Evolutionary conservation across 2,113 vertebrate species (phyloP).

Genomic region (Trematomus loennbergii): DNA sequence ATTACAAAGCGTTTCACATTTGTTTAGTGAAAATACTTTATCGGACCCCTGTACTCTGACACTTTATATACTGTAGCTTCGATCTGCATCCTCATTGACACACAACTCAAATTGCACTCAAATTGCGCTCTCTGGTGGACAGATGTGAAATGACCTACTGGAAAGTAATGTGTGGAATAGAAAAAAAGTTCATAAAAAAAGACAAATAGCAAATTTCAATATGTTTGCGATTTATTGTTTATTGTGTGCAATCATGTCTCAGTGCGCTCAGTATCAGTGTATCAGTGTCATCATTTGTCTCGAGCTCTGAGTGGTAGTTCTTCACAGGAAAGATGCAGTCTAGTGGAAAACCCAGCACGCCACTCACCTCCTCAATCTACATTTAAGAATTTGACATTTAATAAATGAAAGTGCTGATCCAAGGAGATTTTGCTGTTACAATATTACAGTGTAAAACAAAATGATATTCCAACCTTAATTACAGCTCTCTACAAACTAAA

Average conservation of each 20-base stretch:
- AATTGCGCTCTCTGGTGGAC: too few relatives aligned
- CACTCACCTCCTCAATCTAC: not conserved
- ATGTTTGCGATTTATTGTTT: too few relatives aligned
- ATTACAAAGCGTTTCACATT: too few relatives aligned
- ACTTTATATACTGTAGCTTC: too few relatives aligned
- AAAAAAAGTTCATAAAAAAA: not conserved
- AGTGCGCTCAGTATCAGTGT: slow-evolving; percentile 30
- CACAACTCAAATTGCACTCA: too few relatives aligned
- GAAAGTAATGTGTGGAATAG: too few relatives aligned
- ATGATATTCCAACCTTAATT: not conserved
- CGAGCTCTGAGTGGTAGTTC: slow-evolving; percentile 36
- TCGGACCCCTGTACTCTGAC: too few relatives aligned
- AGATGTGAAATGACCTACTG: too few relatives aligned
- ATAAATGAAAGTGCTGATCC: not conserved
- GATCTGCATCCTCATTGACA: too few relatives aligned
- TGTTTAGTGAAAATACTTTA: too few relatives aligned
- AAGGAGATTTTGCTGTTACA: not conserved
- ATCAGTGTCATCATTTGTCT: not conserved
- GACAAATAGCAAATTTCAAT: too few relatives aligned
- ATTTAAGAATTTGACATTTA: not conserved
- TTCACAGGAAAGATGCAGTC: slow-evolving; percentile 59
- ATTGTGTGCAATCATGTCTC: slow-evolving; percentile 24
- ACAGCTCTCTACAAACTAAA: not conserved
- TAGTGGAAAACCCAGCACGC: not conserved
- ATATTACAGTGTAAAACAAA: not conserved